Base-by-base conservation (phyloP, 2,888 invertebrate genomes). In the Aphodius sticticus region DNA sequence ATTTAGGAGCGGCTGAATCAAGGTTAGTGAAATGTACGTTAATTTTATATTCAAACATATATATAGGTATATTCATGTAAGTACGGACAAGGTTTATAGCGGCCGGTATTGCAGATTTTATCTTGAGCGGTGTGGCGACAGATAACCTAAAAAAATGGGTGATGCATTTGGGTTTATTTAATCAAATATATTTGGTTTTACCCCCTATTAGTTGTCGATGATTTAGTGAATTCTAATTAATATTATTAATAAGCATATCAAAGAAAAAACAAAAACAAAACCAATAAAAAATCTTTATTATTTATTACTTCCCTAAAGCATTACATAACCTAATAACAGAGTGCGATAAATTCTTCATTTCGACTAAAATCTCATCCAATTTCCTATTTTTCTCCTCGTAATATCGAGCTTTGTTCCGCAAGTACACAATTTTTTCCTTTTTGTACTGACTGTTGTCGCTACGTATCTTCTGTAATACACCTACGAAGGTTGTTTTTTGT, bases 371-470 rank as follows among this genome's bases (percentile, higher is more conserved):
- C 1, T 53, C 53, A 5, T 53, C 12, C 6, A 53, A 9, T 12
- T 53, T 53, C 53, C 53, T 53, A 53, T 53, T 53, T 53, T 53
- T 53, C 53, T 53, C 53, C 53, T 53, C 53, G 53, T 53, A 53
- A 12, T 53, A 53, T 53, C 53, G 7, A 12, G 53, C 53, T 12
- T 53, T 53, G 53, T 12, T 53, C 12, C 53, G 1, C 53, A 53
- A 53, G 12, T 53, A 53, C 1, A 12, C 53, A 12, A 12, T 12
- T 12, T 53, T 53, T 12, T 53, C 53, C 53, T 53, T 53, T 5
- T 53, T 53, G 53, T 53, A 53, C 4, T 12, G 7, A 12, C 53
- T 53, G 6, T 53, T 53, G 53, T 53, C 53, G 1, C 12, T 53
- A 2, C 53, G 7, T 9, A 53, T 53, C 53, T 53, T 53, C 4